Conservation (phyloP, 2,888 invertebrate species). For the Polyploca ridens region DNA sequence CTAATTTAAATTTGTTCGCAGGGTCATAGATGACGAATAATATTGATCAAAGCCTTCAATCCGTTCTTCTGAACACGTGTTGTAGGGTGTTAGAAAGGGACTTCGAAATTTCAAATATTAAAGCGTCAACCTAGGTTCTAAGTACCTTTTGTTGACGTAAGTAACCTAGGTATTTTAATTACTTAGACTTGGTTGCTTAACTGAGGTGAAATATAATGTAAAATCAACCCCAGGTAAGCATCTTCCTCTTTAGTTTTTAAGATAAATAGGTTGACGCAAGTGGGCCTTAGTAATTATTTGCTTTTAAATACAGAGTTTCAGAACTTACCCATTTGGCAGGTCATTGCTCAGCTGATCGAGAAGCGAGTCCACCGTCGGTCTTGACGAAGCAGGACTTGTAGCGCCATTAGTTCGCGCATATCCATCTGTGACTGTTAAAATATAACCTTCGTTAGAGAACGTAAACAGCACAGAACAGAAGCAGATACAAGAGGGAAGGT, state of each 20-base stretch:
- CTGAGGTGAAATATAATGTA: no score
- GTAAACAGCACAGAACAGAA: slow-evolving; percentile 14
- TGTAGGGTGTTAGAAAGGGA: no score
- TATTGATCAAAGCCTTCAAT: no score
- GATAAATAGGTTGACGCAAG: background rate
- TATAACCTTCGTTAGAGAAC: background rate
- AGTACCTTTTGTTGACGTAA: no score
- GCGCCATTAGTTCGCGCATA: slow-evolving; percentile 78
- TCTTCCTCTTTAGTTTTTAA: no score
- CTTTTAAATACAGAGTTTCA: background rate
- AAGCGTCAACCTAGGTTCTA: no score
- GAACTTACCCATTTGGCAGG: slow-evolving; percentile 89
- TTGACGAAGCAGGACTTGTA: slow-evolving; percentile 76
- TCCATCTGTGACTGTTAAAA: slow-evolving; percentile 53
- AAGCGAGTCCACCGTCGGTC: slow-evolving; percentile 95
- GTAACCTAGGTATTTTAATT: no score
- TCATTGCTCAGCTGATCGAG: slow-evolving; percentile 94
- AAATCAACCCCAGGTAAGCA: no score
- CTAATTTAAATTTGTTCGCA: background rate
- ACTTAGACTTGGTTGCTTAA: no score
- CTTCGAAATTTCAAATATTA: no score
- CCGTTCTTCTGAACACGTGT: no score
- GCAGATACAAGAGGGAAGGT: background rate
- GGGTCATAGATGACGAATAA: background rate
- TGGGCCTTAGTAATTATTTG: no score